Evolutionary conservation across 1,140 invertebrate species (phyloP).

Genomic region (Zophobas atratus): DNA sequence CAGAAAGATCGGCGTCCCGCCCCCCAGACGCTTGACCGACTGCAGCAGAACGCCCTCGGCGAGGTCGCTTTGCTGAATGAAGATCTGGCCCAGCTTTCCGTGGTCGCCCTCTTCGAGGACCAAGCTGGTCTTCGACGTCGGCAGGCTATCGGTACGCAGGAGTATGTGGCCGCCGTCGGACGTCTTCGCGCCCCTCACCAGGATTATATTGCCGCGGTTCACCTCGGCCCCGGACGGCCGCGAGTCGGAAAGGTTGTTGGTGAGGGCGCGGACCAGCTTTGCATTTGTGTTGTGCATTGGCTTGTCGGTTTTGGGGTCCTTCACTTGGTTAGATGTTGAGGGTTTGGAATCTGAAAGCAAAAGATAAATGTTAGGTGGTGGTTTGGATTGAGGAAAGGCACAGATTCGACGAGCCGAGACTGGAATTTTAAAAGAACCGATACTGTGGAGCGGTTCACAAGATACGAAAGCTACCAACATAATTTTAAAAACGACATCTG

Average conservation of each 20-base stretch:
- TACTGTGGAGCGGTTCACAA: no score
- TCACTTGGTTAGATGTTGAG: slow-evolving; percentile 45
- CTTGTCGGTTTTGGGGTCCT: slow-evolving; percentile 49
- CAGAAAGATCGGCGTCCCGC: slow-evolving; percentile 64
- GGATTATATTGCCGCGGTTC: slow-evolving; percentile 64
- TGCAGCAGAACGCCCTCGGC: slow-evolving; percentile 64
- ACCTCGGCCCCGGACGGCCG: slow-evolving; percentile 55
- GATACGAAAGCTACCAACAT: no score
- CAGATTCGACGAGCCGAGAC: no score
- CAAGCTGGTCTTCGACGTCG: slow-evolving; percentile 41
- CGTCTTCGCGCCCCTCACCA: slow-evolving; percentile 62
- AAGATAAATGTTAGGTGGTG: background rate
- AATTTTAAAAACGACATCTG: no score
- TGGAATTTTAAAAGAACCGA: no score
- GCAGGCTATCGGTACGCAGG: slow-evolving; percentile 58
- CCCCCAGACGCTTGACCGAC: slow-evolving; percentile 64
- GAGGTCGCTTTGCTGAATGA: slow-evolving; percentile 64
- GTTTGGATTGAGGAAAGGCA: background rate
- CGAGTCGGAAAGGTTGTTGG: slow-evolving; percentile 46
- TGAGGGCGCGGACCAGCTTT: slow-evolving; percentile 58
- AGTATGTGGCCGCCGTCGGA: slow-evolving; percentile 64
- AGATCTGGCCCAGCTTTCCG: slow-evolving; percentile 61
- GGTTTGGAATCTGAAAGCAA: slow-evolving; percentile 52
- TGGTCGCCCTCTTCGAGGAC: slow-evolving; percentile 52
- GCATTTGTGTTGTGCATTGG: slow-evolving; percentile 60